A percentile compares a stretch with the other conserved stretches of the same genome.
Evolutionary conservation across 1,140 invertebrate species (phyloP).

Genomic region (Pogonomyrmex californicus): DNA sequence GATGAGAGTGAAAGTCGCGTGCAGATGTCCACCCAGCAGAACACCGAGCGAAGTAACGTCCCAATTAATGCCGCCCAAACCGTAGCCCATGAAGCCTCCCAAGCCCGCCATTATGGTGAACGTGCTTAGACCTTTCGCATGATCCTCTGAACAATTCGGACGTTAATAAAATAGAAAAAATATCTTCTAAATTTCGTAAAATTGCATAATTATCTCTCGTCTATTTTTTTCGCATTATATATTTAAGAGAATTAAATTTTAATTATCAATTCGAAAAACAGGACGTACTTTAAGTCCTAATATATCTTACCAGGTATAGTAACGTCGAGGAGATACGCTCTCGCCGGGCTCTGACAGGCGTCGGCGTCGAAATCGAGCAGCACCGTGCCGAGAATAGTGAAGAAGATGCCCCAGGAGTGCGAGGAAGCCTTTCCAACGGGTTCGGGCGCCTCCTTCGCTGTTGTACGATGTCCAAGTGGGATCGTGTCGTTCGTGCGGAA

Average conservation of each 20-base stretch:
- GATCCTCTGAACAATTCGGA: conserved; percentile 91
- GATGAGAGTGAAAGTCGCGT: conserved; percentile 96
- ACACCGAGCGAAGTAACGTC: conserved; percentile 93
- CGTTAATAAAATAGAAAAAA: conserved; percentile 29
- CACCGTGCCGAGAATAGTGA: conserved; percentile 97
- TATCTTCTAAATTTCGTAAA: neutral
- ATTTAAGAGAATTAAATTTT: neutral
- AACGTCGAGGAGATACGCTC: conserved; percentile 97
- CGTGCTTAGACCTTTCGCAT: conserved; percentile 96
- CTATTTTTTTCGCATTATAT: neutral
- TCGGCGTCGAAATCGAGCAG: conserved; percentile 98
- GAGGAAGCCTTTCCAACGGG: conserved; percentile 81
- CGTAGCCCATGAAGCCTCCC: conserved; percentile 97
- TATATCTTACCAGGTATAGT: conserved; percentile 91
- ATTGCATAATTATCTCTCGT: neutral
- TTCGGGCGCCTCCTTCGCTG: conserved; percentile 76
- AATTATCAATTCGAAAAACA: neutral
- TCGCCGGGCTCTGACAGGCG: conserved; percentile 97
- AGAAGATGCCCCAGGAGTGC: conserved; percentile 96
- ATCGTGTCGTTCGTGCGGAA: conserved; percentile 83
- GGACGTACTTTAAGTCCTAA: neutral
- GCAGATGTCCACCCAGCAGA: conserved; percentile 94
- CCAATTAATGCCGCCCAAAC: conserved; percentile 97
- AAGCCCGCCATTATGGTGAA: conserved; percentile 99
- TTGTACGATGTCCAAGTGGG: conserved; percentile 82